phyloP scores from a whole-genome alignment of 2,113 vertebrate species.

The Tor tambroides region DNA sequence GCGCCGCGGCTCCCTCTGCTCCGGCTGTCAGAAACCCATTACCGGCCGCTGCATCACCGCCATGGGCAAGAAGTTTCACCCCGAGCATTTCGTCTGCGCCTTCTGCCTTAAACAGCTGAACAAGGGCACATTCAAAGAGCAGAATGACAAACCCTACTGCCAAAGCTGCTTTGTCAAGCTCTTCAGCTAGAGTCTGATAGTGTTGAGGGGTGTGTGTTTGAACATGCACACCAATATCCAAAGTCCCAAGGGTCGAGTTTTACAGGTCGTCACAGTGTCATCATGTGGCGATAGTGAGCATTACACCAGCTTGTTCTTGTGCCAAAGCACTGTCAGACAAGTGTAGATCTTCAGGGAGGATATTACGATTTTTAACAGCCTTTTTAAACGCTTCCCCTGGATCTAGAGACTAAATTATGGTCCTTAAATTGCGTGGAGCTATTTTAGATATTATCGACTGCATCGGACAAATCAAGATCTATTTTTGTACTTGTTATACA shows the following conservation, averaged over 20 bases:
- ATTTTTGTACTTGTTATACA: conserved; percentile 32
- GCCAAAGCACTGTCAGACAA: conserved; percentile 19
- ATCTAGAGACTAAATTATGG: not conserved
- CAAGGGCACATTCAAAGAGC: conserved; percentile 99
- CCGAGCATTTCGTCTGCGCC: conserved; percentile 98
- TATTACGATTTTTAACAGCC: not conserved
- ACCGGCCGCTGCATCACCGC: conserved; percentile 98
- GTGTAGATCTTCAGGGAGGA: conserved; percentile 31
- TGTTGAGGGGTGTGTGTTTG: not conserved
- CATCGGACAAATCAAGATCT: conserved; percentile 39
- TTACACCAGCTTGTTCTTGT: conserved; percentile 32
- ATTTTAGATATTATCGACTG: conserved; percentile 33
- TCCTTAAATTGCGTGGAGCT: not conserved
- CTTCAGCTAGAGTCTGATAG: conserved; percentile 84
- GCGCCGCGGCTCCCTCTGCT: conserved; percentile 93
- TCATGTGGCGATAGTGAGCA: conserved; percentile 24
- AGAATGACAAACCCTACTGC: conserved; percentile 99
- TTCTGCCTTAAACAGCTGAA: conserved; percentile 99
- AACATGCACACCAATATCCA: not conserved
- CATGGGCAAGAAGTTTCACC: conserved; percentile 98
- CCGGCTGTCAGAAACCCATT: conserved; percentile 98
- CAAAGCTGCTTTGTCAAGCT: conserved; percentile 98
- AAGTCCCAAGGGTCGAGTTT: not conserved
- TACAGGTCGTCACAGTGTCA: not conserved
- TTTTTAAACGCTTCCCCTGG: not conserved